Base-by-base conservation (phyloP, 2,797 vertebrate species). In the Eleutherodactylus coqui region DNA sequence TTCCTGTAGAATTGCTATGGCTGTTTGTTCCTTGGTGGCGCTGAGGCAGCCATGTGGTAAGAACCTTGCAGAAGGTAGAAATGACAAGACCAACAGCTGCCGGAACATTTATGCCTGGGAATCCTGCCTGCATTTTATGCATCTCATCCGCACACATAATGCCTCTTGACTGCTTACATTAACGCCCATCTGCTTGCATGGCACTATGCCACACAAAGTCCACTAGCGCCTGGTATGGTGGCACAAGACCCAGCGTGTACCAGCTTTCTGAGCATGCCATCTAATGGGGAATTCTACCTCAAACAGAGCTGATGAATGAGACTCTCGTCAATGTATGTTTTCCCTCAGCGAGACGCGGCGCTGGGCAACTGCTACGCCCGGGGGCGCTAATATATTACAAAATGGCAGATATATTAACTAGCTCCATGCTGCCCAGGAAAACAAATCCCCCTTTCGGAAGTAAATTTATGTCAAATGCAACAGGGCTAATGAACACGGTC, bases 81-180 rank as follows among this genome's bases (percentile, higher is more conserved):
- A 79, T 87, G 82, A 87, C 75, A 73, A 70, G 82, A 73, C 82
- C 81, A 87, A 82, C 86, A 87, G 81, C 86, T 87, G 86, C 81
- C 82, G 27, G 43, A 64, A 75, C 86, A 87, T 87, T 84, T 79
- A 84, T 84, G 67, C 43, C 81, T 84, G 86, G 86, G 86, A 87
- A 41, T 76, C 75, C 81, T 87, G 86, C 86, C 86, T 75, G 82
- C 82, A 51, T 79, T 77, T 84, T 69, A 79, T 87, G 82, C 82
- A 75, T 87, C 75, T 84, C 86, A 83, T 87, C 67, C 81, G 9
- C 70, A 75, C 82, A 45, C 86, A 84, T 87, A 87, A 87, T 87
- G 82, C 75, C 82, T 87, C 86, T 73, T 84, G 86, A 87, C 86
- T 87, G 86, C 86, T 69, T 84, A 84, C 81, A 87, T 87, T 87